Percentiles rank a stretch among this genome's conserved stretches.
phyloP scores from a whole-genome alignment of 2,113 vertebrate genomes.

The Leuciscus idus region DNA sequence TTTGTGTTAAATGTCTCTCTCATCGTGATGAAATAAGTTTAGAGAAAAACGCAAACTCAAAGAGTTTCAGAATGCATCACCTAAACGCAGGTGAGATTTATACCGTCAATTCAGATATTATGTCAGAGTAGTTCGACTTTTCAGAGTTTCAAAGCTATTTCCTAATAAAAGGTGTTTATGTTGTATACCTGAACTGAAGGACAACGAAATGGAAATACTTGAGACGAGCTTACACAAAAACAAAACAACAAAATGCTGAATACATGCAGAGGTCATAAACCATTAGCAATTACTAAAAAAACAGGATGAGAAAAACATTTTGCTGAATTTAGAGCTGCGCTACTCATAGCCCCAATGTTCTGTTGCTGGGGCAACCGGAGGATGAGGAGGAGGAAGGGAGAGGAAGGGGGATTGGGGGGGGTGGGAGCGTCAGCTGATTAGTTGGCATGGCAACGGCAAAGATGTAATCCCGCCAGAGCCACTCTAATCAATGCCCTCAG shows the following conservation, averaged over 20 bases:
- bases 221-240: constrained; percentile 31
- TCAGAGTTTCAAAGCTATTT: neutral
- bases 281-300: constrained; percentile 86
- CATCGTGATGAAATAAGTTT: neutral
- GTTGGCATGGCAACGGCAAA: constrained; percentile 99
- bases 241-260: constrained; percentile 43
- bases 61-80: neutral
- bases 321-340: constrained; percentile 71
- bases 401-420: constrained; percentile 32
- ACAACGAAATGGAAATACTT: neutral
- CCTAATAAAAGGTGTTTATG: constrained; percentile 20
- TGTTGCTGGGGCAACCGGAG: constrained; percentile 94
- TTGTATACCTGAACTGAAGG: neutral
- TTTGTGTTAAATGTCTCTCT: neutral
- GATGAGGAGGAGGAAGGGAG: constrained; percentile 61
- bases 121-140: neutral
- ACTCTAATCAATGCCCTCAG: constrained; percentile 99
- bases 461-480: constrained; percentile 99
- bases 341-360: constrained; percentile 92
- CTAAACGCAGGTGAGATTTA: neutral
- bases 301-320: constrained; percentile 72
- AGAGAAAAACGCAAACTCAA: neutral
- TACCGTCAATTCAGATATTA: neutral
- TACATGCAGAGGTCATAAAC: constrained; percentile 82
- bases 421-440: constrained; percentile 93